These are phyloP conservation scores for Elephas maximus DNA, from an alignment of 2,113 vertebrate genomes.

Conservation along the genomic window DNA sequence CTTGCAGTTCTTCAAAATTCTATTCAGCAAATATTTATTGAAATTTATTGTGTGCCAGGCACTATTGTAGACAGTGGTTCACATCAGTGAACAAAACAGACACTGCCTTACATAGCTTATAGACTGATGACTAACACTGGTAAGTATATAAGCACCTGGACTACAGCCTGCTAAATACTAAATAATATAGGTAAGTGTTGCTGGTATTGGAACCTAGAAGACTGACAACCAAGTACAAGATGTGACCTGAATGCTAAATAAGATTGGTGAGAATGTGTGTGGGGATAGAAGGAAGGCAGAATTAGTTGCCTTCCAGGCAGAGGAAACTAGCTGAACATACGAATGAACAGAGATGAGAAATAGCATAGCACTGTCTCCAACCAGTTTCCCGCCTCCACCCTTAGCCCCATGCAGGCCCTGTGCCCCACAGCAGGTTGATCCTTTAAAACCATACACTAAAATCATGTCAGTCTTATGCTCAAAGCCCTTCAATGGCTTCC, in stretches of 20 bases:
- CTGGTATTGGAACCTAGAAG: background rate
- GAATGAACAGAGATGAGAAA: background rate
- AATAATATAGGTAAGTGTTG: conserved; percentile 15
- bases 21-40: background rate
- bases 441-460: background rate
- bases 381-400: background rate
- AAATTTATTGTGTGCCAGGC: background rate
- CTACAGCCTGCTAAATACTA: conserved; percentile 2
- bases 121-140: background rate
- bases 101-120: background rate
- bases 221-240: background rate
- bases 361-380: background rate
- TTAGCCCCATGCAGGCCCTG: background rate
- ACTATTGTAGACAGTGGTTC: background rate
- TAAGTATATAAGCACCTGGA: background rate
- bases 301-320: background rate
- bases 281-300: background rate
- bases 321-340: background rate
- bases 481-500: background rate
- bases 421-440: background rate
- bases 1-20: background rate
- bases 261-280: background rate
- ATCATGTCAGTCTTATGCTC: background rate
- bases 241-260: background rate
- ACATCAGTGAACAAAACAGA: background rate